Evolutionary conservation across 2,113 vertebrate genomes (phyloP), one percentile per base, ranked within the genome.

Genomic region (Collichthys lucidus): DNA sequence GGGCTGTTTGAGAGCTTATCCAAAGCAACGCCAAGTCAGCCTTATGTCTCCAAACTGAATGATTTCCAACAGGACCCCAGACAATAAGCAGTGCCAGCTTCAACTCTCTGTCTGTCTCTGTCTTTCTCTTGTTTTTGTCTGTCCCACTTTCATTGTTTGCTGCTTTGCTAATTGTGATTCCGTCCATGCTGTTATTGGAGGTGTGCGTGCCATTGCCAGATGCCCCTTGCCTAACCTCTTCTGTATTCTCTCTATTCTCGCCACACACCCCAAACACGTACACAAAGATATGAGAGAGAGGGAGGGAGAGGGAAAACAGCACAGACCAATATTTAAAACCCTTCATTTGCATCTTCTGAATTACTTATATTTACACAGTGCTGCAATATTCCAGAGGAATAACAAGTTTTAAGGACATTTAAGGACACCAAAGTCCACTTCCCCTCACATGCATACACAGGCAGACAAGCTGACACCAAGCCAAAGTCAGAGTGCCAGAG

Each of bases 11-110:
- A 67, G 71, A 86, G 74, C 49, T 60, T 3, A 62, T 80, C 68
- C 61, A 79, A 29, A 82, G 44, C 83, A n/a, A 65, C 35, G 76
- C 89, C 83, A 91, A 31, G 71, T 49, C 77, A 75, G 81, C 59
- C 79, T 77, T 87, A 87, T 80, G 89, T 74, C 81, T 88, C 74
- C 84, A 74, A 87, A 84, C 75, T 88, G 89, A 92, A 80, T 76
- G 74, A 76, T 72, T 70, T 89, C 88, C 85, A 89, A 82, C 77
- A 82, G 88, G 77, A 87, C 86, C 69, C 86, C 73, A 35, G 88
- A 80, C 70, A 83, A 79, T 86, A 86, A 1, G 10, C 66, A 40
- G 57, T 83, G 88, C 87, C 86, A 89, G 73, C 56, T 77, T 83
- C 81, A 57, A 11, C 63, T 62, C 62, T 14, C 78, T 53, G 74